phyloP scores from a whole-genome alignment of 2,888 invertebrate genomes.

The Ennomos fuscantarius region DNA sequence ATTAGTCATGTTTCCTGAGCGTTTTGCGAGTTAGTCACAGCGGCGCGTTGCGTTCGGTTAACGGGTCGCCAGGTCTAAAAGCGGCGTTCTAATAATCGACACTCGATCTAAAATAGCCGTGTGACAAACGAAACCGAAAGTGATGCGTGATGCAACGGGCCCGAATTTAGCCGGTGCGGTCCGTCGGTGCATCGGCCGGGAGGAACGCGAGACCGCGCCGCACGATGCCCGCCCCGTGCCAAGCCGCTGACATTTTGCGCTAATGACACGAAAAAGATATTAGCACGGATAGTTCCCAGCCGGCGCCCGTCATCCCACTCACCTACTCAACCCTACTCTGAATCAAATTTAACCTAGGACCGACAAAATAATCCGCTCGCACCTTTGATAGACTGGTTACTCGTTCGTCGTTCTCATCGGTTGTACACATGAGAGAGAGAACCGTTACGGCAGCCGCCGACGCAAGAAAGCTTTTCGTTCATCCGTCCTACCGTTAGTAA shows the following conservation, averaged over 20 bases:
- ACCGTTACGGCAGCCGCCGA: constrained; percentile 49
- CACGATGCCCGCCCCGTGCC: constrained; percentile 69
- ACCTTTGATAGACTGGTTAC: constrained; percentile 39
- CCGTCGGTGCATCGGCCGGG: constrained; percentile 78
- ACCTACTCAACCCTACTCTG: constrained; percentile 5
- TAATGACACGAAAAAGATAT: constrained; percentile 85
- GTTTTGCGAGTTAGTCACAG: constrained; percentile 65
- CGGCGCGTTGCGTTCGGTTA: constrained; percentile 52
- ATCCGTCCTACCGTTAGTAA: constrained; percentile 49
- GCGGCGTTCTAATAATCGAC: constrained; percentile 82
- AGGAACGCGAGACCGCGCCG: constrained; percentile 59
- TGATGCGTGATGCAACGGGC: constrained; percentile 82
- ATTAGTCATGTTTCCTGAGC: constrained; percentile 63
- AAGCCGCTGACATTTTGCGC: constrained; percentile 83
- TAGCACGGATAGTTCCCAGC: constrained; percentile 71
- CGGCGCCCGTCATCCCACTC: constrained; percentile 29
- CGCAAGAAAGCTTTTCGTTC: constrained; percentile 53
- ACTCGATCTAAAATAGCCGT: constrained; percentile 79
- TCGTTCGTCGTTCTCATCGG: constrained; percentile 33
- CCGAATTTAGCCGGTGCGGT: constrained; percentile 78
- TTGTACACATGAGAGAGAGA: constrained; percentile 42
- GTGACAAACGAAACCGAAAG: constrained; percentile 84
- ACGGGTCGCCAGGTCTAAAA: constrained; percentile 69
- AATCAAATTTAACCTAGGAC: constrained; percentile 63
- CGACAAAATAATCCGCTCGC: constrained; percentile 37